Evolutionary conservation across 2,888 invertebrate species (phyloP), one percentile per base, ranked within the genome.

Genomic region (Andrena minutula): DNA sequence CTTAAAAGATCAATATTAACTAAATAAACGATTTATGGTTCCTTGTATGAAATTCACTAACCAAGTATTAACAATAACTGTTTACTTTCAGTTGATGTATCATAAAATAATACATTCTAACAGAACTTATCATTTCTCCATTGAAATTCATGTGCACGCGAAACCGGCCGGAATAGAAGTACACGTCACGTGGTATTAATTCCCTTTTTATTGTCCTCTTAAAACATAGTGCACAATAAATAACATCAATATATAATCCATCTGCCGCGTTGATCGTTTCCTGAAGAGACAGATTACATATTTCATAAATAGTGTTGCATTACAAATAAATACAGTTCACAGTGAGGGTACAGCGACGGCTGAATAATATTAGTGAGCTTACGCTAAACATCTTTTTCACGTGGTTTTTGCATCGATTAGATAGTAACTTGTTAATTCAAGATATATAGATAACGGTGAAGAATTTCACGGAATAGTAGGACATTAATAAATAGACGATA

Each of bases 121-220:
- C 41, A 16, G 41, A 41, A 41, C 16, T 41, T 41, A 41, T 41
- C 12, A 41, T 41, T 41, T 41, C 41, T 12, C 41, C 12, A 41
- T 41, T 41, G 4, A 41, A 41, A 41, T 41, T 41, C 41, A 16
- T 41, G 41, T 41, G 41, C 41, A 41, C 16, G 1, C 4, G 41
- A 12, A 16, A 41, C 4, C 16, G 16, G 16, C 12, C 16, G 41
- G 16, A 41, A 41, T 16, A 41, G 12, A 1, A 41, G 41, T 16
- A 41, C 41, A 16, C 41, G 41, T 16, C 56, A 23, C 53, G 28
- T 65, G 49, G 70, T 78, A 79, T 89, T 90, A 84, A 85, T 85
- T 89, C 35, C 10, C 80, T 82, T 87, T 91, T 91, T 91, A 91
- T 91, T 91, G 90, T 90, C 89, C 87, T 88, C 89, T 90, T 80